Evolutionary conservation across 2,888 invertebrate species (phyloP), one percentile per base, ranked within the genome.

Genomic region (Chalcosyrphus nemorum): DNA sequence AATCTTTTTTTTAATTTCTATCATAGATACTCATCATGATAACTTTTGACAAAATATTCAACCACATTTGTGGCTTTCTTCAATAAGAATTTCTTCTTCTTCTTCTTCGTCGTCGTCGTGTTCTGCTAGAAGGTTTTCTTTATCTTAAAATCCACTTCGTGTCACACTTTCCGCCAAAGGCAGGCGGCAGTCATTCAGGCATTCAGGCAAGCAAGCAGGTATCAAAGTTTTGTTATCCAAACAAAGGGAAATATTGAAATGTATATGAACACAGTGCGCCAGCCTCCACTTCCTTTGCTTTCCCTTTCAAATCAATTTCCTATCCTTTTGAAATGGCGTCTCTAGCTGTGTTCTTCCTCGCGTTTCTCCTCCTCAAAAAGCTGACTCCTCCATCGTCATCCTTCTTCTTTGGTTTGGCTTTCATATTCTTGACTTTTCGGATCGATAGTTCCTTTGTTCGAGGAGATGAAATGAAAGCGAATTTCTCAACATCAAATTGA

Each of bases 181-280:
- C 52, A 80, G 74, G 43, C n/a, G n/a, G n/a, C n/a, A n/a, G n/a
- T n/a, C n/a, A n/a, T n/a, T n/a, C n/a, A n/a, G n/a, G n/a, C n/a
- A n/a, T n/a, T n/a, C n/a, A n/a, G n/a, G n/a, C n/a, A n/a, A n/a
- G n/a, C n/a, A n/a, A n/a, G n/a, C 80, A 84, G 80, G 84, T 84
- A 80, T 84, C 68, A 74, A 80, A 80, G 74, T 70, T 84, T 80
- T 84, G 74, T 68, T 80, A 84, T 75, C 56, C 80, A 84, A 80
- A 84, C 84, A 84, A 84, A 74, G 74, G 84, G 78, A 78, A 82
- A 68, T 82, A 82, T 78, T 82, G 78, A 78, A 82, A 82, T 82
- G 61, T 81, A 81, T 78, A 72, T 65, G 63, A 45, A 71, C 56
- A 43, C 56, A 43, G 17, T 47, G 63, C 43, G 63, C 43, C 66